Evolutionary conservation across 2,797 vertebrate genomes (phyloP), one percentile per base, ranked within the genome.

Genomic region (Myiotriccus ornatus): DNA sequence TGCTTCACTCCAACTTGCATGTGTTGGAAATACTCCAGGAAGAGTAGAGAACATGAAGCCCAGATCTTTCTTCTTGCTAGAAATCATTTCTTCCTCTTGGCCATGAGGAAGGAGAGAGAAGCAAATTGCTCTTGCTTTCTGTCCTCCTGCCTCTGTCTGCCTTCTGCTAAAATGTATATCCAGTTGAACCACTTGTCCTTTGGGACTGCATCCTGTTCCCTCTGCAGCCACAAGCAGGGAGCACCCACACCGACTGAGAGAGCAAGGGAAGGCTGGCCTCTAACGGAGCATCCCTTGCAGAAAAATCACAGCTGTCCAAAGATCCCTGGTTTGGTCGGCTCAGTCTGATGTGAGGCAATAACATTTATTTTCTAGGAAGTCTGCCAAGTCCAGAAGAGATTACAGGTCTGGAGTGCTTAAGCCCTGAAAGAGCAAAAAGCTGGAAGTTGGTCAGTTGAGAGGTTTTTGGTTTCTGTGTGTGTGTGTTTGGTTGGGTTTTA

Each of bases 231-330:
- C 37, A 14, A 9, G 9, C 1, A 4, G 30, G n/a, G 35, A 57
- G 30, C 10, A 75, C 37, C 19, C 5, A 17, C 14, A 8, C 8
- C 16, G n/a, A 34, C 41, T 0, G 0, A 0, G 0, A 12, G 24
- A 28, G 22, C 0, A 7, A 55, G 53, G 43, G 12, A 39, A 75
- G 5, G 34, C 19, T 73, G 30, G 3, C 57, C 22, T 46, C 15
- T 22, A 47, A 25, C 7, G 12, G n/a, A 50, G 7, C 10, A 6
- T 55, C 6, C 4, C 12, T 67, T 60, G 16, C 22, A 25, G 63
- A 46, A 46, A 78, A 35, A 12, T 57, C 32, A 23, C 2, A 1
- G 34, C 23, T 76, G 28, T 16, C 21, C 15, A 9, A 34, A 80
- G 43, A 47, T 41, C 39, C 10, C 65, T 63, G 73, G 8, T 35